These are phyloP conservation scores for Albula goreensis DNA, from an alignment of 2,113 vertebrate genomes.

Conservation along the genomic window DNA sequence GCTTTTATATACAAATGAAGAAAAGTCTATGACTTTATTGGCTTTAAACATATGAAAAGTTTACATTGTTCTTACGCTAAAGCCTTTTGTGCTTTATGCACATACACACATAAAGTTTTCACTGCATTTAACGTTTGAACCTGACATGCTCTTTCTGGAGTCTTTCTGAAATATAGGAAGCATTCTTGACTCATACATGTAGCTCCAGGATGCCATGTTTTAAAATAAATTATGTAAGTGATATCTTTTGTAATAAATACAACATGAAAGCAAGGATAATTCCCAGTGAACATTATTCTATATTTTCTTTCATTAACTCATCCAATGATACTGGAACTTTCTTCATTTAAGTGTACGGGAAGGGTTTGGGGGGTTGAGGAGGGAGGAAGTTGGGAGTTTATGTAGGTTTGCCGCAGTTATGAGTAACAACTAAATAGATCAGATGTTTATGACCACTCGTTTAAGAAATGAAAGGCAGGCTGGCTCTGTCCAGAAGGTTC, in stretches of 20 bases:
- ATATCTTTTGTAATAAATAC: neutral
- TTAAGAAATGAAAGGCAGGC: conserved; percentile 56
- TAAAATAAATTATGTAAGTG: neutral
- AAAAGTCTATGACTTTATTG: conserved; percentile 20
- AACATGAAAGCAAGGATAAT: neutral
- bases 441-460: conserved; percentile 57
- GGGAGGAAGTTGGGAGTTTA: neutral
- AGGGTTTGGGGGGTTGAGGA: too few relatives aligned
- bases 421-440: conserved; percentile 56
- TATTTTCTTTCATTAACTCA: neutral
- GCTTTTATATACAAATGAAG: conserved; percentile 31
- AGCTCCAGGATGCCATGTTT: neutral
- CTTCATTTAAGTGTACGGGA: neutral
- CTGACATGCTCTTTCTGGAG: neutral
- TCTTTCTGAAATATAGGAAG: neutral
- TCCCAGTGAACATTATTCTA: neutral
- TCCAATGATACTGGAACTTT: neutral
- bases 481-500: conserved; percentile 49
- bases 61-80: neutral
- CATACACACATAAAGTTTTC: neutral
- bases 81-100: neutral
- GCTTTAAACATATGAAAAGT: conserved; percentile 5
- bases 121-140: neutral
- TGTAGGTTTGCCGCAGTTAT: conserved; percentile 2
- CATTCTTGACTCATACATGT: neutral